Percentiles rank a stretch among this genome's conserved stretches.
Evolutionary conservation across 2,888 invertebrate species (phyloP).

Genomic region (Mystacides longicornis): DNA sequence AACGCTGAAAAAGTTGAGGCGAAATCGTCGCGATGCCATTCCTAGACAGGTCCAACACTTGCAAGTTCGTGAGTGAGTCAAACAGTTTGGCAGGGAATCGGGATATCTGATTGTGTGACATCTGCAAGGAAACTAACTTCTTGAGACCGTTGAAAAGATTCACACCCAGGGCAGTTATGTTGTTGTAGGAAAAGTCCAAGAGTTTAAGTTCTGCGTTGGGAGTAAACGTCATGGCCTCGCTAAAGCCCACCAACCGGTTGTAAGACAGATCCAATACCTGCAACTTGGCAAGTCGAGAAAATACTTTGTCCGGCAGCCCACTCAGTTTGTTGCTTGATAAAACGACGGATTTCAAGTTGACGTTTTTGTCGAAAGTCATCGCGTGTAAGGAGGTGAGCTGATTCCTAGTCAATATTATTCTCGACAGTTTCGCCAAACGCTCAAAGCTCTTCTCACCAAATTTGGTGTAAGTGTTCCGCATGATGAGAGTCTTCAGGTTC

Average conservation of each 20-base stretch:
- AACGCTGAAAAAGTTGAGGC: neutral
- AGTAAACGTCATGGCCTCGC: neutral
- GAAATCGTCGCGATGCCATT: neutral
- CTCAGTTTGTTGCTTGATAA: neutral
- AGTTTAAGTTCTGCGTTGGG: neutral
- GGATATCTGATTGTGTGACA: neutral
- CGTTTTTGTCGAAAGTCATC: neutral
- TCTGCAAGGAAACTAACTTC: neutral
- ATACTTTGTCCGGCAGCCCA: neutral
- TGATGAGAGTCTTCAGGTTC: neutral
- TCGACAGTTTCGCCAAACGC: neutral
- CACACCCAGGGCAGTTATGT: neutral
- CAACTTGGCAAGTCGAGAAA: neutral
- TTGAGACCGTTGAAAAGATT: neutral
- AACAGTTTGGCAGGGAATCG: neutral
- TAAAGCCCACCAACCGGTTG: slow-evolving; percentile 1
- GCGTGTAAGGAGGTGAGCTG: neutral
- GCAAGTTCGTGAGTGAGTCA: neutral
- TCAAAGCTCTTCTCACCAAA: neutral
- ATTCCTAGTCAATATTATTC: neutral
- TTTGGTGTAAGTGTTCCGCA: neutral
- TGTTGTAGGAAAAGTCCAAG: slow-evolving; percentile 2
- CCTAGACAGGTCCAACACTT: neutral
- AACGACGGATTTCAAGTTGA: neutral
- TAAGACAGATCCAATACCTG: slow-evolving; percentile 1